Percentiles rank a stretch among this genome's conserved stretches.
Evolutionary conservation across 2,797 vertebrate species (phyloP).

Genomic region (Uromys caudimaculatus): DNA sequence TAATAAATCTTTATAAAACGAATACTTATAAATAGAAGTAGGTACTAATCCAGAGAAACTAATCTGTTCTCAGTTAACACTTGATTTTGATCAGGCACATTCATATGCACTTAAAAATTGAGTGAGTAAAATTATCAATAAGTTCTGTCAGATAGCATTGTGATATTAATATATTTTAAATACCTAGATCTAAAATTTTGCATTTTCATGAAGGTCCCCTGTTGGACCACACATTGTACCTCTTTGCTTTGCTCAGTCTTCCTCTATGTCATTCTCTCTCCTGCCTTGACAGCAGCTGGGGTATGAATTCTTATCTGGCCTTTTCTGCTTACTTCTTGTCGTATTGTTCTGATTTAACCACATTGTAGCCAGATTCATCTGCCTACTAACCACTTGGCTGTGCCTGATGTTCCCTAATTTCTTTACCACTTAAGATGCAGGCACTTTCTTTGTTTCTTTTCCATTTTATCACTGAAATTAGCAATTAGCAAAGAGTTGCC

Average conservation of each 20-base stretch:
- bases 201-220: neutral
- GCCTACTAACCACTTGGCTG: neutral
- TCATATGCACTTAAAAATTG: neutral
- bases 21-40: fast-evolving
- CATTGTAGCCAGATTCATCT: neutral
- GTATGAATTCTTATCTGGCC: neutral
- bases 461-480: neutral
- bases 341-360: neutral
- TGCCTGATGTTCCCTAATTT: neutral
- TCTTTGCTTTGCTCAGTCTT: neutral
- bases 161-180: neutral
- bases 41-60: neutral
- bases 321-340: neutral
- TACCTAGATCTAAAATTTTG: neutral
- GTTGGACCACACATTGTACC: too few species aligned
- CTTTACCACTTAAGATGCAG: neutral
- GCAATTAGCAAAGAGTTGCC: neutral
- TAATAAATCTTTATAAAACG: neutral
- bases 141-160: neutral
- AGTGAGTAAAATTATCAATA: neutral
- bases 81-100: neutral
- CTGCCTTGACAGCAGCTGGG: neutral
- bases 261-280: too few species aligned
- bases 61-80: neutral
- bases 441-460: neutral